Percentiles rank a stretch among this genome's conserved stretches.
Evolutionary conservation across 2,113 vertebrate genomes (phyloP).

Genomic region (Saimiri boliviensis): DNA sequence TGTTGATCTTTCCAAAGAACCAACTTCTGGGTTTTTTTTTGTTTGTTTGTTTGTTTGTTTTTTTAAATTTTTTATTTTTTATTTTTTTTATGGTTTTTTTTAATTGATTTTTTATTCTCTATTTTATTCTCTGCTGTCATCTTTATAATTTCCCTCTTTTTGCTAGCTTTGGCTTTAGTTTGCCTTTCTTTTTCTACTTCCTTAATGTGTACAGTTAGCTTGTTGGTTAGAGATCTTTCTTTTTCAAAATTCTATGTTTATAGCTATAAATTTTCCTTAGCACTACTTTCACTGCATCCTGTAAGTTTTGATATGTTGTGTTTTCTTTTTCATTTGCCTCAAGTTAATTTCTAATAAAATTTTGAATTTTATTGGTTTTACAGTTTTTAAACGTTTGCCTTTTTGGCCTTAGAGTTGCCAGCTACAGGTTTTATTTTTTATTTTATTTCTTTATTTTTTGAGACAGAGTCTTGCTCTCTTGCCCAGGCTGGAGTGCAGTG

Average conservation of each 20-base stretch:
- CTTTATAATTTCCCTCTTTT: neutral
- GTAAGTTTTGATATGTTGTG: neutral
- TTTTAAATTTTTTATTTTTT: too few species aligned
- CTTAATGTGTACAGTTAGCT: neutral
- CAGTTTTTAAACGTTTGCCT: neutral
- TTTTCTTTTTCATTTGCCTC: slow-evolving; percentile 6
- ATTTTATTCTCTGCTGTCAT: neutral
- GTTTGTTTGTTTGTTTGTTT: too few species aligned
- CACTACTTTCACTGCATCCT: neutral
- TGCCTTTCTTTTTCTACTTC: neutral
- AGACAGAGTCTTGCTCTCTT: too few species aligned
- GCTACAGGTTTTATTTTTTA: too few species aligned
- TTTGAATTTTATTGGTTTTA: neutral
- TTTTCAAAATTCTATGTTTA: neutral
- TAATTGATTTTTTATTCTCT: neutral
- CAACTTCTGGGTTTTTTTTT: neutral
- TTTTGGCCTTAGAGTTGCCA: neutral
- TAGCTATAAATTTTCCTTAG: neutral
- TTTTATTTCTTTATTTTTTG: too few species aligned
- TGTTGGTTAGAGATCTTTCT: neutral
- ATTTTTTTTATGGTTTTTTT: too few species aligned
- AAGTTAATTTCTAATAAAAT: neutral
- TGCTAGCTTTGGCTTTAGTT: neutral
- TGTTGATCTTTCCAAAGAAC: neutral
- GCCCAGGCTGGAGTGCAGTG: too few species aligned